Percentiles rank a stretch among this genome's conserved stretches.
These are phyloP conservation scores for Arrhopalites spinosus DNA, from an alignment of 2,888 invertebrate species.

Conservation along the genomic window DNA sequence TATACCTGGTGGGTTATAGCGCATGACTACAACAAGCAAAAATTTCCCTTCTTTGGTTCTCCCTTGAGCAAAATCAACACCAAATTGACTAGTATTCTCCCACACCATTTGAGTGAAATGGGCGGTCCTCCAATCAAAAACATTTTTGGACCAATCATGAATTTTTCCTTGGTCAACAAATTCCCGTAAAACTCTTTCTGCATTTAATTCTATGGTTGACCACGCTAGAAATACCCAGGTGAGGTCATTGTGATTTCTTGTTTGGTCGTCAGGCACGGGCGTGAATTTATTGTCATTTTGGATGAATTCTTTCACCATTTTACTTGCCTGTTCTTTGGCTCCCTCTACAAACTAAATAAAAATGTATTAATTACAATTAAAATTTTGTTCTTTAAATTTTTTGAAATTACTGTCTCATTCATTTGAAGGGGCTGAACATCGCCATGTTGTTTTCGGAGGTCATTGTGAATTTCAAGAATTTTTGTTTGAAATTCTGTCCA, in stretches of 20 bases:
- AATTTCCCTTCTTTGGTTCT: neutral
- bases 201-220: neutral
- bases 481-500: neutral
- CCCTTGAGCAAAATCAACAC: neutral
- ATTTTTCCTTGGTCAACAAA: neutral
- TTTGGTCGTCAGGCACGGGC: neutral
- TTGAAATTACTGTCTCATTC: neutral
- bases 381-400: no score
- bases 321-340: neutral
- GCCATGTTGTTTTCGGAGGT: neutral
- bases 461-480: neutral
- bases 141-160: neutral
- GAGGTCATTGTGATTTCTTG: neutral
- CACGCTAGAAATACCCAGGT: neutral
- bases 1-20: neutral
- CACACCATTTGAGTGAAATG: constrained; percentile 5
- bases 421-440: neutral
- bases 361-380: no score
- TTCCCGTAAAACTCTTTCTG: neutral
- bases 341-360: no score
- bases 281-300: neutral
- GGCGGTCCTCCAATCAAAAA: neutral
- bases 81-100: neutral
- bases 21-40: neutral
- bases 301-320: neutral